Base-by-base conservation (phyloP, 2,113 vertebrate species). In the Sciurus niger region DNA sequence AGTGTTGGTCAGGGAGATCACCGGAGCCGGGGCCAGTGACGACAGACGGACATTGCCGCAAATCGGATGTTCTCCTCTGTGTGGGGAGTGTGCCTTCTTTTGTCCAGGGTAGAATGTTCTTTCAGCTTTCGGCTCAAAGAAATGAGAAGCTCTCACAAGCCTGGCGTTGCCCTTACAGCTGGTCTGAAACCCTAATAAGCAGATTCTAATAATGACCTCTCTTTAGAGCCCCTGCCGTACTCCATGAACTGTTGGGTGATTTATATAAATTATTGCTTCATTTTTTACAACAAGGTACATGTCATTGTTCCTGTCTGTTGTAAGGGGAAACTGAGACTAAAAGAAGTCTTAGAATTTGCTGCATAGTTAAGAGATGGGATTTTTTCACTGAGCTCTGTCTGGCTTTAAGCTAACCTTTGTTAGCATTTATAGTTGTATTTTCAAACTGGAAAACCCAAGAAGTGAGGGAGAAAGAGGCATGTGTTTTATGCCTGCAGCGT, bases 381-480 rank as follows among this genome's bases (percentile, higher is more conserved):
- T 40, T 86, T 93, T 93, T 90, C 79, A 32, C 67, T 32, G 37
- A 68, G 8, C 17, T 84, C 79, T 92, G 17, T 46, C 7, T 53
- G 67, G 34, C 74, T 84, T 1, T 88, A 22, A 43, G 78, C 22
- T 74, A 53, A 82, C 37, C 55, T n/a, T 60, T 78, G 51, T 55
- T 82, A 58, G 55, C 55, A 24, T 92, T 17, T 92, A 43, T 18
- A 58, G 20, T 58, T 22, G 22, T 20, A 24, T 92, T 96, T 97
- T 65, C 84, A 37, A 73, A 85, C 40, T 84, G 43, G 55, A 74
- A 87, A 73, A 73, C 73, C 30, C 1, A 67, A 43, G 90, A 83
- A 63, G 46, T 37, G 9, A 77, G 65, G 84, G 85, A 85, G 76
- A 58, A 77, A 80, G 40, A 60, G n/a, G 48, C 30, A 25, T 77